Conservation (phyloP, 2,888 invertebrate species). For the Drosophila aldrichi region DNA sequence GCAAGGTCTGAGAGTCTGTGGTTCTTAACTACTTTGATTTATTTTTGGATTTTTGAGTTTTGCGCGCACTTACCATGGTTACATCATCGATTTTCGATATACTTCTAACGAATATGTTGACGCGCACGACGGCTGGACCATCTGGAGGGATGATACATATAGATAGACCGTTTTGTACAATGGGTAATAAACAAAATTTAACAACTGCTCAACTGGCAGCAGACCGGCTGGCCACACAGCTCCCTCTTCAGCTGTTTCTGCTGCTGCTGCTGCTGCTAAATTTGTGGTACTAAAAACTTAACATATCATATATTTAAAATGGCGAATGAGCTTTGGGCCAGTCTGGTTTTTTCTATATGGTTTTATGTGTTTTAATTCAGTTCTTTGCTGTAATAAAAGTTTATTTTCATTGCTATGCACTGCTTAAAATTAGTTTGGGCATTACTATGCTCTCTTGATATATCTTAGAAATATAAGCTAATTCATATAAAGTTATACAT, state of each 20-base stretch:
- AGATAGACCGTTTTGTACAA: constrained; percentile 72
- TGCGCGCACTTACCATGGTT: constrained; percentile 95
- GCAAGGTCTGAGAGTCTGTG: constrained; percentile 31
- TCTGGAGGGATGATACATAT: constrained; percentile 86
- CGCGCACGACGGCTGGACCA: constrained; percentile 97
- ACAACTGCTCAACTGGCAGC: constrained; percentile 55
- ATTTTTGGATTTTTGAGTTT: constrained; percentile 31
- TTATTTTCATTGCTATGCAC: constrained; percentile 50
- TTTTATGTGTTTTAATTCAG: not conserved
- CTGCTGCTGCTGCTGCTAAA: constrained; percentile 19
- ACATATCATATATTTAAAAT: constrained; percentile 55
- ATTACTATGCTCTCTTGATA: constrained; percentile 32
- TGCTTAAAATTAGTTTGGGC: constrained; percentile 55
- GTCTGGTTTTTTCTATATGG: constrained; percentile 9
- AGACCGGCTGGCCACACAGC: not conserved
- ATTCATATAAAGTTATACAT: constrained; percentile 7
- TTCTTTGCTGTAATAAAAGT: constrained; percentile 67
- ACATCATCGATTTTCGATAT: constrained; percentile 99
- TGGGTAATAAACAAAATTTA: constrained; percentile 60
- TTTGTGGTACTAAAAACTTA: constrained; percentile 50
- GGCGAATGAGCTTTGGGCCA: constrained; percentile 19
- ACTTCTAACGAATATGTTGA: constrained; percentile 99
- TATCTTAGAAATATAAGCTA: constrained; percentile 63
- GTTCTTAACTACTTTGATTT: constrained; percentile 20
- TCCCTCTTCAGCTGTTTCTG: constrained; percentile 7